Percentiles rank a stretch among this genome's conserved stretches.
Evolutionary conservation across 2,888 invertebrate genomes (phyloP).

Genomic region (Epinotia demarniana): DNA sequence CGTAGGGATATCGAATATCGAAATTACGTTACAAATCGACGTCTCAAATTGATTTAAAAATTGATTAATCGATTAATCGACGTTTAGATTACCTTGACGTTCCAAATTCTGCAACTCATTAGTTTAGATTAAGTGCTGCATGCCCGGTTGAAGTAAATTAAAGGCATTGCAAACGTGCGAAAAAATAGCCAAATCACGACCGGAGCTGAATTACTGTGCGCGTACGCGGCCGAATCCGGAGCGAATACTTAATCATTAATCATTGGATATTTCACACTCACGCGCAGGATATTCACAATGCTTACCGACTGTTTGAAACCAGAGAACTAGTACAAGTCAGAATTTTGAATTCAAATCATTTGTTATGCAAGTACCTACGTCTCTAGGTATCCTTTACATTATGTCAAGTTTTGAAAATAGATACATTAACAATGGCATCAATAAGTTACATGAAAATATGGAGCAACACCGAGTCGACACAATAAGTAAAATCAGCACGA

Average conservation of each 20-base stretch:
- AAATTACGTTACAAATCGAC: neutral
- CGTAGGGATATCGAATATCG: neutral
- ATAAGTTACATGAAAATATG: too few relatives aligned
- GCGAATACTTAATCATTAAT: constrained; percentile 57
- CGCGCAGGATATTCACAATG: neutral
- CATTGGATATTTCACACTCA: constrained; percentile 47
- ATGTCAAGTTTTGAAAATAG: too few relatives aligned
- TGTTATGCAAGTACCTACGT: too few relatives aligned
- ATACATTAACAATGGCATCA: too few relatives aligned
- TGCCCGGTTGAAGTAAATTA: constrained; percentile 51
- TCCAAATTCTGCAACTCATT: constrained; percentile 26
- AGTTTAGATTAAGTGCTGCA: constrained; percentile 47
- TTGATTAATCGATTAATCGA: too few relatives aligned
- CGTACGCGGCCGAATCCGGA: constrained; percentile 48
- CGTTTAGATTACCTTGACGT: constrained; percentile 2
- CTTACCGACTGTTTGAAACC: neutral
- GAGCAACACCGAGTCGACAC: too few relatives aligned
- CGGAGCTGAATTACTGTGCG: constrained; percentile 53
- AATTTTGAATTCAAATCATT: neutral
- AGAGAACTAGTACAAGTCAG: neutral
- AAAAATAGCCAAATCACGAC: constrained; percentile 67
- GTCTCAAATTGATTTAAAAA: constrained; percentile 23
- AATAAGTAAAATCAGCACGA: too few relatives aligned
- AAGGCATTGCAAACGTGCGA: constrained; percentile 52
- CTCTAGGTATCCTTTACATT: too few relatives aligned